These are phyloP conservation scores for Reticulitermes lucifugus DNA, from an alignment of 2,888 invertebrate genomes.

Conservation along the genomic window DNA sequence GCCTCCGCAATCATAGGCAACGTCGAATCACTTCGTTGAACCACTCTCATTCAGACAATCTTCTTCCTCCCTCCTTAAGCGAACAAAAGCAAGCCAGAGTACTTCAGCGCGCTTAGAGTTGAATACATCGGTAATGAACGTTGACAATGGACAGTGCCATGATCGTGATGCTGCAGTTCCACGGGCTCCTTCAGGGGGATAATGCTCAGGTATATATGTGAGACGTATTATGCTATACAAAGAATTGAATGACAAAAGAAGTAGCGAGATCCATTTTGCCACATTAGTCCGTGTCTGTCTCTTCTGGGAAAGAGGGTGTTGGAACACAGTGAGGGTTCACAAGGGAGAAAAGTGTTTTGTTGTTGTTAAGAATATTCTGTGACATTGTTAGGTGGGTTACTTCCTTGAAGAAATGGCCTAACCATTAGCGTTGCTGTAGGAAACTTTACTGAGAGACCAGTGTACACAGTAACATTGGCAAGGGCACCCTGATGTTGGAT, in stretches of 20 bases:
- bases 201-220: constrained; percentile 25
- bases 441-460: background rate
- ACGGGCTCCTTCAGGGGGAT: constrained; percentile 4
- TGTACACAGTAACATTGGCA: no score
- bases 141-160: constrained; percentile 28
- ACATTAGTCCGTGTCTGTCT: constrained; percentile 20
- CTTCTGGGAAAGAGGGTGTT: background rate
- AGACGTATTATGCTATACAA: constrained; percentile 1
- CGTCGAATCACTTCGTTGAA: no score
- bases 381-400: constrained; percentile 4
- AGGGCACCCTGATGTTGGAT: no score
- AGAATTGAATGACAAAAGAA: constrained; percentile 27
- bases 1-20: no score
- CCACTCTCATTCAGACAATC: background rate
- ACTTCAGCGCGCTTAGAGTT: constrained; percentile 4
- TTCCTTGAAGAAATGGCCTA: background rate
- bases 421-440: background rate
- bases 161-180: constrained; percentile 11
- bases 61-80: background rate
- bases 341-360: background rate
- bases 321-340: background rate
- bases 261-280: constrained; percentile 33
- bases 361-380: background rate
- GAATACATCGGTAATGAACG: constrained; percentile 31
- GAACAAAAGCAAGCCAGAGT: background rate